Evolutionary conservation across 1,140 invertebrate genomes (phyloP), one percentile per base, ranked within the genome.

Genomic region (Riptortus pedestris): DNA sequence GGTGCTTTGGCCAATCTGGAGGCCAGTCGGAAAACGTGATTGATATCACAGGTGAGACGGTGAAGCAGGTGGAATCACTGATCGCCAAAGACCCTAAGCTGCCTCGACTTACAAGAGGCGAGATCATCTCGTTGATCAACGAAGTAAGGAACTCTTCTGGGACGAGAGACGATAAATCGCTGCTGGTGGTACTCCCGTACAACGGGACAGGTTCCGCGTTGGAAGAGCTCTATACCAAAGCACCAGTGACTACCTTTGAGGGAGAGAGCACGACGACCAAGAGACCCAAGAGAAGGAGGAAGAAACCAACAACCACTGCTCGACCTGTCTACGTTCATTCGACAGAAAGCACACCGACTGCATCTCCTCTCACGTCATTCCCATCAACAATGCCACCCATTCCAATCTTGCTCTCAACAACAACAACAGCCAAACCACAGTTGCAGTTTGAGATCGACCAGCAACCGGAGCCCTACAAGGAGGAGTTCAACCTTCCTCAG

Each of bases 11-110:
- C n/a, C n/a, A n/a, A n/a, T 18, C 3, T 2, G 45, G n/a, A n/a
- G n/a, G n/a, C 45, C n/a, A 47, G 2, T 47, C 45, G 3, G 45
- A 47, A n/a, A 55, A 55, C 51, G 1, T 26, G 20, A 24, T 55
- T 9, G 51, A 55, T 24, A 4, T 55, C 1, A 55, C 51, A 0
- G 57, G 33, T 12, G 33, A 66, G 66, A 84, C 82, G 16, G 79
- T 84, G 9, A 72, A 79, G 48, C 78, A 83, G 71, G 83, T 85
- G 1, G 79, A 83, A 65, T 77, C 70, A 31, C 77, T 83, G 62
- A 71, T 84, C 4, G 70, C 75, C 65, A 72, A 74, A 26, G 78
- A 84, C 67, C 72, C 78, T 2, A 74, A 72, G 16, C 68, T 85
- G 20, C 83, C 83, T 1, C 74, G 78, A 28, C 72, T 84, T 14